Evolutionary conservation across 2,888 invertebrate species (phyloP).

Genomic region (Thereva unica): DNA sequence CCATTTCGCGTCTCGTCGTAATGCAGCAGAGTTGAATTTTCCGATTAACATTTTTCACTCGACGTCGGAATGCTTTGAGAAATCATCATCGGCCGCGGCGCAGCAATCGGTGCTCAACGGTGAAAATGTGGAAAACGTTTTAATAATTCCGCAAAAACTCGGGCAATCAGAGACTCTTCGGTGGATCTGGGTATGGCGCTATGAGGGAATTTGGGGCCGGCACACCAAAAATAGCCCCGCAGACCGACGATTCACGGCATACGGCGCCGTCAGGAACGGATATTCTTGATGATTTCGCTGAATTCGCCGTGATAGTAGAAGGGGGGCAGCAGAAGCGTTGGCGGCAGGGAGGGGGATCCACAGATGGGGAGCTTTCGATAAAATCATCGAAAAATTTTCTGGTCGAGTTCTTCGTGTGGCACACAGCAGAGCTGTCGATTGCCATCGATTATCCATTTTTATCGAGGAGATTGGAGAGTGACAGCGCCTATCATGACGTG

Average conservation of each 20-base stretch:
- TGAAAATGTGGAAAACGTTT: slow-evolving; percentile 9
- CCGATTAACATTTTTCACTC: slow-evolving; percentile 3
- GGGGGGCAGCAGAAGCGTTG: no score
- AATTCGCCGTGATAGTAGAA: no score
- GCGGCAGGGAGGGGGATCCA: no score
- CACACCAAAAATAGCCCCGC: slow-evolving; percentile 14
- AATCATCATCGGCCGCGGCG: slow-evolving; percentile 1
- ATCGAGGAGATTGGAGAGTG: not conserved
- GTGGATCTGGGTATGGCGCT: slow-evolving; percentile 10
- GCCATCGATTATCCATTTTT: slow-evolving; percentile 5
- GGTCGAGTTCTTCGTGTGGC: not conserved
- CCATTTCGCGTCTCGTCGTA: not conserved
- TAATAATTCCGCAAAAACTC: slow-evolving; percentile 12
- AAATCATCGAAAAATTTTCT: not conserved
- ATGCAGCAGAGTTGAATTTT: not conserved
- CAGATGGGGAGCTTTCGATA: no score
- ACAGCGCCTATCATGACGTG: slow-evolving; percentile 21
- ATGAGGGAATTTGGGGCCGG: not conserved
- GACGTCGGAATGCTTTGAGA: not conserved
- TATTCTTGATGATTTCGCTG: no score
- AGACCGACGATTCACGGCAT: not conserved
- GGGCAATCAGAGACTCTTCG: not conserved
- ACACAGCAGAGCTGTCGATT: slow-evolving; percentile 7
- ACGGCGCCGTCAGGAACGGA: not conserved
- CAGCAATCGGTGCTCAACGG: not conserved